A percentile compares a stretch with the other conserved stretches of the same genome.
Conservation (phyloP, 2,797 vertebrate species). For the Anguilla megastoma region DNA sequence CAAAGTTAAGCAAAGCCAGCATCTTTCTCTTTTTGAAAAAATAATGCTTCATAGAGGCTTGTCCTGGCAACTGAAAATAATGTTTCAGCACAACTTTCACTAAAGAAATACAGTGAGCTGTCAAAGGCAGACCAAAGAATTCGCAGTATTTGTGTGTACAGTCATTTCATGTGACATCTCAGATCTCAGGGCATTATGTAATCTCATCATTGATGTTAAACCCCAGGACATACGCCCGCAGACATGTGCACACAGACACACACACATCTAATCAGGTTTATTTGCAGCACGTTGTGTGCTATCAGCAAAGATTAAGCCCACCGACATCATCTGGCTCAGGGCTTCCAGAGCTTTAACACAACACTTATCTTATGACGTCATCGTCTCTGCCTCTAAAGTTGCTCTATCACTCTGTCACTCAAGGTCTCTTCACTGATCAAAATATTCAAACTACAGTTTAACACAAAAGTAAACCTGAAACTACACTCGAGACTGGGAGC, state of each 20-base stretch:
- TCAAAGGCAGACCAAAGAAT: neutral
- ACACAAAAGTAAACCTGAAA: neutral
- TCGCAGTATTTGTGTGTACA: neutral
- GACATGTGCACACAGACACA: neutral
- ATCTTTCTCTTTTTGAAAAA: neutral
- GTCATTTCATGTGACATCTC: neutral
- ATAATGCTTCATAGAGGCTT: neutral
- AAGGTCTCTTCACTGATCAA: neutral
- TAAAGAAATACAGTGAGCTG: neutral
- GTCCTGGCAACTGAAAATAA: neutral
- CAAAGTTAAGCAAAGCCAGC: neutral
- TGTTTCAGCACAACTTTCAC: neutral
- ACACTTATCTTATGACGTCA: constrained; percentile 16
- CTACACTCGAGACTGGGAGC: neutral
- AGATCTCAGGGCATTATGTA: constrained; percentile 12
- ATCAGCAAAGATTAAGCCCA: constrained; percentile 29
- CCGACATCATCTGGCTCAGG: constrained; percentile 2
- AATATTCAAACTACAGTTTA: neutral
- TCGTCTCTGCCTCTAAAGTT: too few species aligned
- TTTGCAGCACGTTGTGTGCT: constrained; percentile 35
- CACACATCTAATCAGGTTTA: constrained; percentile 33
- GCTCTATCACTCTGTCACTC: neutral
- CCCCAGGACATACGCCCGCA: neutral
- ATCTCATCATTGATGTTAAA: neutral
- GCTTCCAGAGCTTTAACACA: neutral